These are phyloP conservation scores for Microcebus griseorufus DNA, from an alignment of 2,113 vertebrate species.

Conservation along the genomic window DNA sequence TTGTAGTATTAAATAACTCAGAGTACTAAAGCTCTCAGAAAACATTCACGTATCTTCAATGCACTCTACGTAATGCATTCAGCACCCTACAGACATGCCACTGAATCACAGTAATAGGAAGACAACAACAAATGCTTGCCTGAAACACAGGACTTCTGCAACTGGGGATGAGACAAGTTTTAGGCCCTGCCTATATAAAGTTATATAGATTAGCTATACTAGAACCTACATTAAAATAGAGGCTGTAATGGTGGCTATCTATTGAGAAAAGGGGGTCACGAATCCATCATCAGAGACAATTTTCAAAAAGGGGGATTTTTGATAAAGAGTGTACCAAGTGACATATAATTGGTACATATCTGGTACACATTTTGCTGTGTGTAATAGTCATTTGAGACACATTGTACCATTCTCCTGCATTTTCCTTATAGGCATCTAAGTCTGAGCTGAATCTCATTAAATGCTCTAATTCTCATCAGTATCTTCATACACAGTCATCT, in stretches of 20 bases:
- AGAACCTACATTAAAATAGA: background rate
- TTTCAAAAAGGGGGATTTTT: background rate
- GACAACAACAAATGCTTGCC: background rate
- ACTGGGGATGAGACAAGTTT: background rate
- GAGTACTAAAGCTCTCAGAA: background rate
- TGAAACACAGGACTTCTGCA: background rate
- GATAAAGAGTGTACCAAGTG: background rate
- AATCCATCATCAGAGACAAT: background rate
- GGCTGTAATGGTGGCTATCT: background rate
- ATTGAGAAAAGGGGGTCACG: background rate
- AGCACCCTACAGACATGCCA: background rate
- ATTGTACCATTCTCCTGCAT: fast-evolving
- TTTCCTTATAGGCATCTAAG: background rate
- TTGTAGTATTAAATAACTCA: background rate
- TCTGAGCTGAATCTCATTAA: background rate
- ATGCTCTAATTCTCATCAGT: background rate
- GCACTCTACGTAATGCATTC: background rate
- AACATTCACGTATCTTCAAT: background rate
- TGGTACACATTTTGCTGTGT: background rate
- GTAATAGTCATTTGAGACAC: background rate
- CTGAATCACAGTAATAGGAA: background rate
- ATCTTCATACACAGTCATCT: background rate
- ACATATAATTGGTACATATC: background rate
- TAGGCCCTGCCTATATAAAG: background rate
- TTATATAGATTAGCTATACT: background rate